Conservation (phyloP, 2,113 vertebrate genomes). For the Vulpes vulpes region DNA sequence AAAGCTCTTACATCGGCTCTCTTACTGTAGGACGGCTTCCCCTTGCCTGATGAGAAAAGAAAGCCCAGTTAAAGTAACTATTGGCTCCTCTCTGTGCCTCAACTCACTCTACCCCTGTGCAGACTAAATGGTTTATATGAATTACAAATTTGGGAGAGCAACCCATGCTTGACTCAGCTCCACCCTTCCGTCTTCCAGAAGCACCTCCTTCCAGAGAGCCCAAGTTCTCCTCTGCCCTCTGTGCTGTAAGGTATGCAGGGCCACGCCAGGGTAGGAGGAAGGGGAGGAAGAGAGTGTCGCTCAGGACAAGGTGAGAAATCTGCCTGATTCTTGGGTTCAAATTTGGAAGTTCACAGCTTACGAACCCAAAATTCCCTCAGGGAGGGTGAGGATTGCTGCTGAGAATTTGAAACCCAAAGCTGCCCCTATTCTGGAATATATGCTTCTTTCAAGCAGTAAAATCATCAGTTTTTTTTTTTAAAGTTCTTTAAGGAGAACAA, state of each 20-base stretch:
- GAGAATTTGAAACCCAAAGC: constrained; percentile 26
- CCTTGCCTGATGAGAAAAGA: too few species aligned
- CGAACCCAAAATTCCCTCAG: background rate
- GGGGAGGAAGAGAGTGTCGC: background rate
- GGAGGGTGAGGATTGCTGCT: background rate
- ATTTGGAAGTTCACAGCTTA: background rate
- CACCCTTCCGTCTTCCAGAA: background rate
- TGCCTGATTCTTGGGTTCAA: background rate
- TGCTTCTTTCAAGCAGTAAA: background rate
- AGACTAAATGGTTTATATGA: background rate
- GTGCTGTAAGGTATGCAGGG: background rate
- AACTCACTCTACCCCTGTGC: background rate
- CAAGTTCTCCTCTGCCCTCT: background rate
- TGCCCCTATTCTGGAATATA: background rate
- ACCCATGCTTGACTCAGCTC: background rate
- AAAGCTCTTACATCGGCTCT: background rate
- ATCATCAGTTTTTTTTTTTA: background rate
- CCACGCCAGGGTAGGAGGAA: background rate
- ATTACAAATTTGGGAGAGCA: background rate
- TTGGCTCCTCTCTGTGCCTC: background rate
- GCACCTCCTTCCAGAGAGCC: background rate
- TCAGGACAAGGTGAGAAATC: background rate
- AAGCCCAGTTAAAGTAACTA: background rate
- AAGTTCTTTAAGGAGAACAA: background rate
- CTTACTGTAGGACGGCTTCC: background rate